Evolutionary conservation across 2,113 vertebrate genomes (phyloP), one percentile per base, ranked within the genome.

Genomic region (Rissa tridactyla): DNA sequence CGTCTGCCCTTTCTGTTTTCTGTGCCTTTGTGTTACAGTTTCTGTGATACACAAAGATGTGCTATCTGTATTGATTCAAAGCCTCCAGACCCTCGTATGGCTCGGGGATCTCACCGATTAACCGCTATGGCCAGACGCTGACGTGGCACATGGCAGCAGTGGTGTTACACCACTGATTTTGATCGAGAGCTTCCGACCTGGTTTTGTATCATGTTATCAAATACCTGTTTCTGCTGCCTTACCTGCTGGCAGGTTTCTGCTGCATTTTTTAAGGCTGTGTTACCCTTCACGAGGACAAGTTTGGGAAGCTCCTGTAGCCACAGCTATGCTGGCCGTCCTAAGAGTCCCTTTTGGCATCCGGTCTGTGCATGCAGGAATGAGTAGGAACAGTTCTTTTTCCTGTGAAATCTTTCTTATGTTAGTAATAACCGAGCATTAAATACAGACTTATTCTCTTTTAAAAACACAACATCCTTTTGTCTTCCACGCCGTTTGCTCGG

Each of bases 81-180:
- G 2, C 62, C 55, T 51, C 40, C 66, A 76, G 30, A 23, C 36
- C 64, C 60, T 82, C 2, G 0, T 7, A 6, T 10, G 47, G 66
- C 62, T 61, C 68, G 4, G 14, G 40, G 38, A 27, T 68, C 72
- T 57, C 54, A 2, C n/a, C 4, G 0, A 20, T 30, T 34, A n/a
- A 55, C 68, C 15, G 0, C 66, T 11, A 0, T 2, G 18, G 71
- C 81, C 1, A 23, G 70, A 8, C 0, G 2, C 69, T 58, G 55
- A 42, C 0, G 1, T 25, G 68, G 68, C 54, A 58, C 40, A 10
- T 34, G 4, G 12, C 47, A 40, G 52, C 2, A 1, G 10, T 46
- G 46, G 13, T n/a, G 46, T 44, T 27, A 34, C 54, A n/a, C 44
- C 44, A 4, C 30, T n/a, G 0, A 18, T 75, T 66, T 42, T 36